A percentile compares a stretch with the other conserved stretches of the same genome.
phyloP scores from a whole-genome alignment of 2,113 vertebrate species.

The Heptranchias perlo region DNA sequence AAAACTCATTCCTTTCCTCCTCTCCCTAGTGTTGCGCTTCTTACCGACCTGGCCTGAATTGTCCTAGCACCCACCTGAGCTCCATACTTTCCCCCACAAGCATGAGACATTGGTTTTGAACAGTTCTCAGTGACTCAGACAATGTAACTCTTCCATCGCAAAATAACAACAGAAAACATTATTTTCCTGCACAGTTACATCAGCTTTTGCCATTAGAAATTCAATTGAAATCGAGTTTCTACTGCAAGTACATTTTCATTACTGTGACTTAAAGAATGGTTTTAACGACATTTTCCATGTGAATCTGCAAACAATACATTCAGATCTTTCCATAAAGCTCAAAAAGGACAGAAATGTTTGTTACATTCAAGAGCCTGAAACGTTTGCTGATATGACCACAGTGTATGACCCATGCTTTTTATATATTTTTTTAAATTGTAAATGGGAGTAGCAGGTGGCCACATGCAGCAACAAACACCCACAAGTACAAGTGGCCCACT shows the following conservation, averaged over 20 bases:
- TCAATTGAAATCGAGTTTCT: not conserved
- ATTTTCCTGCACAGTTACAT: conserved; percentile 23
- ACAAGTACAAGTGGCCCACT: conserved; percentile 40
- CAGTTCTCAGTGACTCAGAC: conserved; percentile 25
- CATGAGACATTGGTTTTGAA: conserved; percentile 31
- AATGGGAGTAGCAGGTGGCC: conserved; percentile 35
- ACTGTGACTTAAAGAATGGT: not conserved
- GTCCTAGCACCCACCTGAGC: not conserved
- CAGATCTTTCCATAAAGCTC: conserved; percentile 37
- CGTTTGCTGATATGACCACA: conserved; percentile 30
- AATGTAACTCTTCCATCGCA: conserved; percentile 18
- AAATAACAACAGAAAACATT: conserved; percentile 29
- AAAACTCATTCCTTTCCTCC: not conserved
- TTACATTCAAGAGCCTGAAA: conserved; percentile 37
- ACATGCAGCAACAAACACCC: conserved; percentile 33
- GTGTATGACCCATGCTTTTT: conserved; percentile 36
- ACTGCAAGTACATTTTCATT: conserved; percentile 12
- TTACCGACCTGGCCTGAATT: conserved; percentile 9
- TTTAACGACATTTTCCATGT: conserved; percentile 17
- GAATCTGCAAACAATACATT: conserved; percentile 19
- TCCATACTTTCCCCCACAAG: conserved; percentile 9
- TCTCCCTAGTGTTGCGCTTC: not conserved
- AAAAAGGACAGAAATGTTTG: conserved; percentile 37
- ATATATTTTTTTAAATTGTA: conserved; percentile 1
- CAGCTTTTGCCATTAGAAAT: conserved; percentile 24